Conservation (phyloP, 2,888 invertebrate species). For the Mimas tiliae region DNA sequence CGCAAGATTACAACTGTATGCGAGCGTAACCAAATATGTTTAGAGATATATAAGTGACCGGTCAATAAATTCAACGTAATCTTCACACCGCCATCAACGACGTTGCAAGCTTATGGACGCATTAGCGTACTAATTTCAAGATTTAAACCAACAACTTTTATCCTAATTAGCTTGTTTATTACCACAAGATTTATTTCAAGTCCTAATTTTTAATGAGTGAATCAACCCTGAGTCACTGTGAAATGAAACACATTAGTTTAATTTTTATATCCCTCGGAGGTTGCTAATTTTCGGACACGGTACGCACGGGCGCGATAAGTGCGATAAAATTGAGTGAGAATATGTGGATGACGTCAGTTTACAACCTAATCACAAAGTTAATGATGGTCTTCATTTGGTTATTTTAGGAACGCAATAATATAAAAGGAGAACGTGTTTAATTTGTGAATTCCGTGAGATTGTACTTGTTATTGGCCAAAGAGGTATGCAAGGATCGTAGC, state of each 20-base stretch:
- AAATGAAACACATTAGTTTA: conserved; percentile 26
- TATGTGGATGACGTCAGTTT: conserved; percentile 21
- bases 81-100: conserved; percentile 37
- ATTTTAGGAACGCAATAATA: neutral
- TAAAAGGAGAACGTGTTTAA: neutral
- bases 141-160: conserved; percentile 41
- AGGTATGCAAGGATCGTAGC: too few species aligned
- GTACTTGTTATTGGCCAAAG: too few species aligned
- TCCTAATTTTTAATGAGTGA: conserved; percentile 45
- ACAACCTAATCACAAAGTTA: conserved; percentile 6
- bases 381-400: neutral
- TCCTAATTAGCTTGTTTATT: conserved; percentile 47
- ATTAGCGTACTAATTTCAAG: conserved; percentile 37
- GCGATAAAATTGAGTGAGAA: conserved; percentile 26
- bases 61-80: conserved; percentile 34
- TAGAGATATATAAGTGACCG: conserved; percentile 29
- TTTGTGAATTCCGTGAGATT: too few species aligned
- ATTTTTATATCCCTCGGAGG: conserved; percentile 24
- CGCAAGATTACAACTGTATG: conserved; percentile 29
- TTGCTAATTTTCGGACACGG: conserved; percentile 23
- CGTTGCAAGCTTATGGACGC: conserved; percentile 34
- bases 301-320: conserved; percentile 25
- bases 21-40: conserved; percentile 28
- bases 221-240: conserved; percentile 40
- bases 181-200: conserved; percentile 46